Evolutionary conservation across 2,113 vertebrate species (phyloP).

Genomic region (Ranitomeya imitator): DNA sequence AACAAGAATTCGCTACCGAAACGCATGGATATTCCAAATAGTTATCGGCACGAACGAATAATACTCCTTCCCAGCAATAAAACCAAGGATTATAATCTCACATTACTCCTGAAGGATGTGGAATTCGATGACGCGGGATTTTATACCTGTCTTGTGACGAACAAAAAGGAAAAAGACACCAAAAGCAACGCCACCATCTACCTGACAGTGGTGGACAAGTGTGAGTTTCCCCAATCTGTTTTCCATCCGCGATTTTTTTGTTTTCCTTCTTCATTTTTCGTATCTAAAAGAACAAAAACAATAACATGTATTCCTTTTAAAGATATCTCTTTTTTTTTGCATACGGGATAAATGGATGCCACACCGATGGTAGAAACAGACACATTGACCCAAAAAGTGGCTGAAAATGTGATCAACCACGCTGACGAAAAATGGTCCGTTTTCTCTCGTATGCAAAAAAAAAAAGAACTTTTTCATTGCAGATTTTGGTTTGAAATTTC

Average conservation of each 20-base stretch:
- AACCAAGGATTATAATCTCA: constrained; percentile 80
- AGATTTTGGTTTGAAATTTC: too few relatives aligned
- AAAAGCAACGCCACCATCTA: constrained; percentile 81
- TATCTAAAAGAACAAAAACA: too few relatives aligned
- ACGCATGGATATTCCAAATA: constrained; percentile 58
- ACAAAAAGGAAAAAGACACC: constrained; percentile 82
- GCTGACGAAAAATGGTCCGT: too few relatives aligned
- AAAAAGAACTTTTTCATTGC: too few relatives aligned
- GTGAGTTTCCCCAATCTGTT: constrained; percentile 71
- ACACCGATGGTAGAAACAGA: too few relatives aligned
- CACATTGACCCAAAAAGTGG: too few relatives aligned
- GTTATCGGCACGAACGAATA: constrained; percentile 69
- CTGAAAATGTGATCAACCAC: too few relatives aligned
- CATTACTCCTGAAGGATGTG: constrained; percentile 82
- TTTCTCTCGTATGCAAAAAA: too few relatives aligned
- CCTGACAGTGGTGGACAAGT: constrained; percentile 84
- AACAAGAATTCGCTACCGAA: constrained; percentile 65
- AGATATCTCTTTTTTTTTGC: too few relatives aligned
- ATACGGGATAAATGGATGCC: too few relatives aligned
- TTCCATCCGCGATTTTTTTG: background rate
- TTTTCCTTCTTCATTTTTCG: too few relatives aligned
- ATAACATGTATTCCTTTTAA: too few relatives aligned
- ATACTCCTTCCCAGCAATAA: constrained; percentile 77
- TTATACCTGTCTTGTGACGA: constrained; percentile 88
- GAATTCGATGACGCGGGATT: constrained; percentile 87